Evolutionary conservation across 2,113 vertebrate species (phyloP).

Genomic region (Eolophus roseicapilla): DNA sequence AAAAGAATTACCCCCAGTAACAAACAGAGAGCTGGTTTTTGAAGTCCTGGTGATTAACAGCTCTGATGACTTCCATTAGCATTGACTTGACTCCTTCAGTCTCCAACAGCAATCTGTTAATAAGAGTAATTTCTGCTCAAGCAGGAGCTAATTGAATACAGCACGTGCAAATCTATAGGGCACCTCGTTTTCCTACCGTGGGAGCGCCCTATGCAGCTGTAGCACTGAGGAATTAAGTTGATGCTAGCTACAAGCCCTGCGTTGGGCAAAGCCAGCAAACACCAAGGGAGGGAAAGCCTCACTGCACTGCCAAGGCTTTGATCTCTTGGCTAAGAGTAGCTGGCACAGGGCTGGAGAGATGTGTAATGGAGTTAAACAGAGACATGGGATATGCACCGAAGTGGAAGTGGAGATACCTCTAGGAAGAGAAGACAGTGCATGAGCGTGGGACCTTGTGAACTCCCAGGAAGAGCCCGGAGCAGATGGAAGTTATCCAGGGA

Average conservation of each 20-base stretch:
- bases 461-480: not conserved
- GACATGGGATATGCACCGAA: not conserved
- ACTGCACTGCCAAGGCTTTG: not conserved
- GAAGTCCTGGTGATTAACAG: constrained; percentile 10
- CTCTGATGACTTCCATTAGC: constrained; percentile 3
- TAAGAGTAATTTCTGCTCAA: constrained; percentile 26
- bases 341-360: constrained; percentile 16
- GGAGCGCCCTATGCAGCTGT: not conserved
- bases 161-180: not conserved
- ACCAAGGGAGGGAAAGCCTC: not conserved
- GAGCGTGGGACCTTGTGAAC: accelerated
- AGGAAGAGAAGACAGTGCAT: not conserved
- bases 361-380: constrained; percentile 19
- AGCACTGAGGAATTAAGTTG: not conserved
- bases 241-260: not conserved
- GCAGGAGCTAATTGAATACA: constrained; percentile 29
- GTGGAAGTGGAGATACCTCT: not conserved
- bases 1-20: constrained; percentile 11
- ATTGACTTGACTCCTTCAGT: not conserved
- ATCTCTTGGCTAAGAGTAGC: not conserved
- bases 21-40: constrained; percentile 1
- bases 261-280: not conserved
- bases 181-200: not conserved
- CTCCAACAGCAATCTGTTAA: constrained; percentile 20
- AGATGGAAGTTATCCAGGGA: not conserved